Evolutionary conservation across 2,888 invertebrate species (phyloP), one percentile per base, ranked within the genome.

Genomic region (Lypha dubia): DNA sequence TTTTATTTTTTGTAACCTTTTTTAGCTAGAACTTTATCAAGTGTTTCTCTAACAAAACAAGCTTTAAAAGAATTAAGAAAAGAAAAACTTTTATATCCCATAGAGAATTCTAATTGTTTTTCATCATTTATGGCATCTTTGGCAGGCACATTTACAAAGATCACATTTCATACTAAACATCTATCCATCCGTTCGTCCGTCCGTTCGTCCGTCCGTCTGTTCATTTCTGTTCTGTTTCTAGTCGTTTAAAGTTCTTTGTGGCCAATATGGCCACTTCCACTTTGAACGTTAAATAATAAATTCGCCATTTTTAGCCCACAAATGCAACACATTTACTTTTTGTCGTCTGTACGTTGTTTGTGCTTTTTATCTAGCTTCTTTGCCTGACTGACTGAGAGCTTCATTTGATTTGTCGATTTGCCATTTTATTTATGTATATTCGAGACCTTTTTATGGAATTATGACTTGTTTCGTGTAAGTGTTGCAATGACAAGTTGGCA

Each of bases 71-170:
- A 68, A 60, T 70, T 20, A 49, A 63, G 22, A 46, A 60, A 51
- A 22, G 22, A 79, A 70, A 41, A 46, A 32, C 46, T 46, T 62
- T n/a, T 24, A 74, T 56, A 70, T 41, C 46, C 83, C 84, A 81
- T 75, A 71, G 83, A 85, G 86, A 86, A 85, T 86, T 86, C 84
- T 86, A 85, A 86, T 86, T 85, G 86, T 83, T 85, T 84, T 80
- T 83, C 58, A 60, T 71, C 86, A 81, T 80, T 85, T 85, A 86
- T 83, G 85, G 86, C 83, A 83, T 44, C 81, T 62, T 76, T 74
- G 17, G 68, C 49, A 74, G 71, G 71, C 67, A n/a, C n/a, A 80
- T 80, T 80, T 83, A 68, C 51, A 71, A 73, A 76, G 81, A 84
- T 81, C 81, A 74, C 81, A 81, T 84, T 84, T 81, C 81, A 84